Evolutionary conservation across 2,797 vertebrate genomes (phyloP), one percentile per base, ranked within the genome.

Genomic region (Mareca strepera): DNA sequence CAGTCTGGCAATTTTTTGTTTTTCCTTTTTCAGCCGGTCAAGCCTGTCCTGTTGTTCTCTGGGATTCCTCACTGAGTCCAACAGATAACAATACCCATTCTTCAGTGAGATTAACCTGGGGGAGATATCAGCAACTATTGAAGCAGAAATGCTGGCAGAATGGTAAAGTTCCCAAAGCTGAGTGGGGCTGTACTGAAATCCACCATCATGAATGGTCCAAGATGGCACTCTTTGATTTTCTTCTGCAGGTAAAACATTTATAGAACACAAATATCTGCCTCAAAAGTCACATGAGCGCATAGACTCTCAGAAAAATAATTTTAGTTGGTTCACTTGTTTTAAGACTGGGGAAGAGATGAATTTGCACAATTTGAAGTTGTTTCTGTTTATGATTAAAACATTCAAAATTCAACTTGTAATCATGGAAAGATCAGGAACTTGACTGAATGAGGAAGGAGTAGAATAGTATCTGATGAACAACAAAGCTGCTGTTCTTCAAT

Each of bases 171-270:
- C 99, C 99, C 14, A 99, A 98, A 96, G 92, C 98, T 7, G 98
- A 99, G 17, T 98, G 98, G 90, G 97, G 97, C 69, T 99, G 99
- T 96, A 98, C 98, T 18, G 97, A 97, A 53, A 92, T 99, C 48
- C 99, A 99, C 96, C 99, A 99, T 93, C 96, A 98, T 1, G 99
- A 99, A 82, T 99, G 99, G 99, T 99, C 98, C 96, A 99, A 98
- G 96, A 97, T 99, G 93, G 99, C 98, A 46, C 98, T 99, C 82
- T 99, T 99, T 92, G 99, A 99, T 97, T 99, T 99, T 96, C 94
- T 99, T 76, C 95, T 99, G 63, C 99, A 99, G 99, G 99, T 99
- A 97, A 96, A 80, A 53, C 25, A 8, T 64, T 85, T 70, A 58
- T 41, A 70, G 31, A 75, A 68, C 44, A 25, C 48, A 81, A 39